Evolutionary conservation across 2,888 invertebrate genomes (phyloP).

Genomic region (Nowickia ferox): DNA sequence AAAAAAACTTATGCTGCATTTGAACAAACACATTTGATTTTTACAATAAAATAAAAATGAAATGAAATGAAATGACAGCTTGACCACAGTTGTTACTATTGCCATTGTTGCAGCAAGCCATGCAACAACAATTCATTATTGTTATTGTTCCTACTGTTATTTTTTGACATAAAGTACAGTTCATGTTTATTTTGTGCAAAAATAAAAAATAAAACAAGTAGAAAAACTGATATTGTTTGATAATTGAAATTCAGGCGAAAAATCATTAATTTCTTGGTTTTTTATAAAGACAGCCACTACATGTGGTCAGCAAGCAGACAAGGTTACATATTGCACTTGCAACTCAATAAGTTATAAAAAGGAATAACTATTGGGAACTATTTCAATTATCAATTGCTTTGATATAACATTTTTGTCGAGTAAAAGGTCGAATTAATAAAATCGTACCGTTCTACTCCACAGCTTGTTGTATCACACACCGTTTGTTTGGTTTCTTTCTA

Average conservation of each 20-base stretch:
- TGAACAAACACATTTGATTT: constrained; percentile 43
- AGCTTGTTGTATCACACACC: too few species aligned
- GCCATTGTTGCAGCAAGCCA: constrained; percentile 66
- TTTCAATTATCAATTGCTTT: too few species aligned
- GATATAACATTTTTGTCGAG: too few species aligned
- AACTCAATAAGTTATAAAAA: neutral
- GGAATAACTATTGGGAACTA: too few species aligned
- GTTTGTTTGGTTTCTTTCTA: too few species aligned
- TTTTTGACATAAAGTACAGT: constrained; percentile 77
- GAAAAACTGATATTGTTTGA: constrained; percentile 73
- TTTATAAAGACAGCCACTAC: neutral
- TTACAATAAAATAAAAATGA: constrained; percentile 26
- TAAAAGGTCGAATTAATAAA: too few species aligned
- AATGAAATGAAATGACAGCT: constrained; percentile 77
- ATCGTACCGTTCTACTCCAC: too few species aligned
- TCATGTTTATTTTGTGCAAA: constrained; percentile 62
- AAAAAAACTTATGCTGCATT: constrained; percentile 24
- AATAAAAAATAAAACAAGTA: constrained; percentile 40
- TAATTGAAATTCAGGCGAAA: constrained; percentile 81
- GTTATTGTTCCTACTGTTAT: constrained; percentile 59
- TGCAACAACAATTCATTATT: constrained; percentile 45
- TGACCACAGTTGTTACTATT: constrained; percentile 77
- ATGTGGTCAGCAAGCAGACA: neutral
- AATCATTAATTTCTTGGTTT: constrained; percentile 80
- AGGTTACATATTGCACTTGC: neutral